Evolutionary conservation across 2,797 vertebrate genomes (phyloP), one percentile per base, ranked within the genome.

Genomic region (Pempheris klunzingeri): DNA sequence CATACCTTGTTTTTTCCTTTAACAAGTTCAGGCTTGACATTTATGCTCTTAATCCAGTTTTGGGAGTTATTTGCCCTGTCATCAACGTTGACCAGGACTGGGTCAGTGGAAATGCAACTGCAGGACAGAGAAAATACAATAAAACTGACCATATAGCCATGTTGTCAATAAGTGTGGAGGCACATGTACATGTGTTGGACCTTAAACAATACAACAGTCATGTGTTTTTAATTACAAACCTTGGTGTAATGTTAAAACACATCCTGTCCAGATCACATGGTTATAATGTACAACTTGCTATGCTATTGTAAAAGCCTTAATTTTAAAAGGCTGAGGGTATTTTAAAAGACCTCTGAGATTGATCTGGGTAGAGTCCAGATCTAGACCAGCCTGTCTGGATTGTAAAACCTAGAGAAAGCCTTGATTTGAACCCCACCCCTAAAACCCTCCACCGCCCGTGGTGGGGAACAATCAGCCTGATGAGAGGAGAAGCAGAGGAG

Each of bases 1-100:
- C 93, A 8, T 93, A 98, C 97, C 96, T 96, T 97, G 54, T 90
- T 88, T 91, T 93, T 96, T 13, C 89, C 93, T 86, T 95, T 92
- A 1, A 93, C 74, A 62, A 87, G 59, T 74, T 87, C 54, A 71
- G 18, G 4, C n/a, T 74, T 85, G 36, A n/a, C 81, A 14, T 88
- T 90, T 52, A 96, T 93, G 68, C 78, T 88, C 71, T 93, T 87
- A 71, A 96, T 96, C 82, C 43, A 87, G 89, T 97, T 97, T 71
- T 78, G 61, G 41, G 76, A 87, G 82, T 79, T 12, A 4, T 46
- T 77, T 78, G 9, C 20, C 13, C n/a, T 80, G n/a, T 66, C 44
- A n/a, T 36, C 38, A 61, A 38, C 82, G 58, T 52, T 76, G 61
- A 90, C 94, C 32, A 44, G 36, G 30, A 92, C 58, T 2, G 79